phyloP scores from a whole-genome alignment of 2,113 vertebrate genomes.

The Noctilio leporinus region DNA sequence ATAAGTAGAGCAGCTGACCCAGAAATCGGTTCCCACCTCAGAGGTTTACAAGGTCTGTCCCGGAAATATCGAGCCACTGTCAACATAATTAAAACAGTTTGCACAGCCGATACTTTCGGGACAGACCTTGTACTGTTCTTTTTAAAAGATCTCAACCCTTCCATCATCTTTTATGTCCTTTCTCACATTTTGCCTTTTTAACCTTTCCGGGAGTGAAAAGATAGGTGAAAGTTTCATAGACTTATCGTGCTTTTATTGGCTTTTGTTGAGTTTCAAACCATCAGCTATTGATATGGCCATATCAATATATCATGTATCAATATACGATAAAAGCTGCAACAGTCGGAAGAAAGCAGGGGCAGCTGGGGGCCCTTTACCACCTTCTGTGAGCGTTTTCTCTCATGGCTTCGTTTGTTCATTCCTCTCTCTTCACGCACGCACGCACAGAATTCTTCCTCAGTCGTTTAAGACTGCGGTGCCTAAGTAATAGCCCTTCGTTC shows the following conservation, averaged over 20 bases:
- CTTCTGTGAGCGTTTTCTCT: neutral
- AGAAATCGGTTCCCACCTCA: neutral
- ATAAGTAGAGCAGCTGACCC: neutral
- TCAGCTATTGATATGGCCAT: neutral
- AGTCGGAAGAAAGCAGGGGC: neutral
- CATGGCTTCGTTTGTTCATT: neutral
- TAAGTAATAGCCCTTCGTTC: neutral
- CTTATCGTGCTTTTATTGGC: neutral
- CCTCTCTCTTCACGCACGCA: neutral
- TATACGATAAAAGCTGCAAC: neutral
- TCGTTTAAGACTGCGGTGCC: neutral
- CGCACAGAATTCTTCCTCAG: neutral
- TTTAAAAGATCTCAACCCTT: constrained; percentile 12
- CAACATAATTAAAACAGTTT: too few species aligned
- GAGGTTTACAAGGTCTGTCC: too few species aligned
- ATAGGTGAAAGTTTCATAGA: neutral
- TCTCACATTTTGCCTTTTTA: neutral
- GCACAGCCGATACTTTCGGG: too few species aligned
- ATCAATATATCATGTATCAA: too few species aligned
- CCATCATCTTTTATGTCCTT: neutral
- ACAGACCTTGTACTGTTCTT: too few species aligned
- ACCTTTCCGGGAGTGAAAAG: neutral
- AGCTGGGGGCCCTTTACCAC: neutral
- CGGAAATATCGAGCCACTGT: too few species aligned
- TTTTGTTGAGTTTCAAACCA: neutral